A percentile compares a stretch with the other conserved stretches of the same genome.
Evolutionary conservation across 1,140 invertebrate genomes (phyloP).

Genomic region (Neodiprion lecontei): DNA sequence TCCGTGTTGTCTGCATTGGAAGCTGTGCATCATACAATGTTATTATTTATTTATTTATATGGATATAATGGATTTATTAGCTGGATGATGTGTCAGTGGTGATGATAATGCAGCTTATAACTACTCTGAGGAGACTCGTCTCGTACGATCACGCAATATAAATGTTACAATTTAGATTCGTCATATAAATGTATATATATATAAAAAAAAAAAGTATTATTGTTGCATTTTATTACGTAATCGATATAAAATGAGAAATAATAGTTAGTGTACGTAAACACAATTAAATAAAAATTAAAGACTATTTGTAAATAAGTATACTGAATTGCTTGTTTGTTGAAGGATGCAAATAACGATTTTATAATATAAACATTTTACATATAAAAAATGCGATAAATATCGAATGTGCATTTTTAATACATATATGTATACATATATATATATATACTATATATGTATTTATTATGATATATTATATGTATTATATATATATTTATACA

Average conservation of each 20-base stretch:
- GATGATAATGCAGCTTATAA: background rate
- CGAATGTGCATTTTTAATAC: no score
- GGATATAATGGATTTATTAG: no score
- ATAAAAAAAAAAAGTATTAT: background rate
- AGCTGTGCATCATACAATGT: no score
- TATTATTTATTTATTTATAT: no score
- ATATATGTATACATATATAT: no score
- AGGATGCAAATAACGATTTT: background rate
- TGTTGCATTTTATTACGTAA: background rate
- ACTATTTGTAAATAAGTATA: no score
- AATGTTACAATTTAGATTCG: background rate
- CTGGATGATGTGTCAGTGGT: no score
- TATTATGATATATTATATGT: no score
- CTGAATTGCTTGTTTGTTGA: conserved; percentile 3
- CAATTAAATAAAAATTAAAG: background rate
- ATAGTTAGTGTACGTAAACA: background rate
- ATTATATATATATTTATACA: background rate
- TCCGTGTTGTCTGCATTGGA: no score
- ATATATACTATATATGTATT: no score
- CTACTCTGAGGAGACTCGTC: background rate
- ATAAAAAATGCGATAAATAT: background rate
- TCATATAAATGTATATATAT: no score
- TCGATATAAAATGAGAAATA: background rate
- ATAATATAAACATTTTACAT: background rate
- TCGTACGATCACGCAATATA: background rate